Evolutionary conservation across 2,113 vertebrate genomes (phyloP).

Genomic region (Mormyrus lacerda): DNA sequence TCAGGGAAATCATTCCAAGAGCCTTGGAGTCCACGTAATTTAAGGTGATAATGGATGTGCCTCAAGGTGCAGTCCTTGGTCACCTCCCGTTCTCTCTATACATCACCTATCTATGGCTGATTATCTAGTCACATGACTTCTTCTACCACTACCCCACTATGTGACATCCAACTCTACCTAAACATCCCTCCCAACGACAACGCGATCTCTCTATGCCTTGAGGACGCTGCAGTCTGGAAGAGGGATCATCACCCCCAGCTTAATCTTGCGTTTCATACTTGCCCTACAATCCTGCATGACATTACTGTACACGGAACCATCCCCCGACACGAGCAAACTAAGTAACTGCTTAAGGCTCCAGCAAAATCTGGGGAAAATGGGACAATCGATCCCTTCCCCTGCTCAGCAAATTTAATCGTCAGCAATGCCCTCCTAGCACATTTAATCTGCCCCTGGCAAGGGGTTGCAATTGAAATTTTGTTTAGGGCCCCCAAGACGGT

Average conservation of each 20-base stretch:
- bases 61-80: neutral
- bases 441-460: neutral
- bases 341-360: neutral
- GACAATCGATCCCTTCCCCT: neutral
- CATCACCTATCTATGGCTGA: neutral
- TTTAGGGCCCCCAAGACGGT: neutral
- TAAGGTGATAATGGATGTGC: neutral
- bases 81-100: neutral
- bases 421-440: neutral
- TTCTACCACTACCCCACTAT: neutral
- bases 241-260: neutral
- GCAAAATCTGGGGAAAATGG: neutral
- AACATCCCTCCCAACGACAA: neutral
- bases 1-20: neutral
- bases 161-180: neutral
- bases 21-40: neutral
- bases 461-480: neutral
- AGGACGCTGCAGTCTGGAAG: neutral
- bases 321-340: neutral
- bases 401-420: neutral
- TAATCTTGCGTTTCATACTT: neutral
- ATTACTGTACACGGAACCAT: neutral
- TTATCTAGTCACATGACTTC: neutral
- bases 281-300: neutral
- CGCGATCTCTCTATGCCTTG: neutral